These are phyloP conservation scores for Sphaerophoria rueppellii DNA, from an alignment of 2,888 invertebrate species.

Conservation along the genomic window DNA sequence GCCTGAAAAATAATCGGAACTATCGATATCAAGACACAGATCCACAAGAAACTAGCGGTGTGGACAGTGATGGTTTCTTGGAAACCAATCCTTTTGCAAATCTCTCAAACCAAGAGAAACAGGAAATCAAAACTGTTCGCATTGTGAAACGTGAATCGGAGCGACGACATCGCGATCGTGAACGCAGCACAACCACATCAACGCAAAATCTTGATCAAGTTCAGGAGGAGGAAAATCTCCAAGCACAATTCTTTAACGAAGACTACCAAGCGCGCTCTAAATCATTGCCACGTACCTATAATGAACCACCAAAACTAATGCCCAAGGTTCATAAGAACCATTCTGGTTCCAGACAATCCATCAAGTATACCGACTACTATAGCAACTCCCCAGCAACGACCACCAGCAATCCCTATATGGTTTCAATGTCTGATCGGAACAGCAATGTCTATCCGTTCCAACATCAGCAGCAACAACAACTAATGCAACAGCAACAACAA, in stretches of 20 bases:
- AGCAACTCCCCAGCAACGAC: slow-evolving; percentile 59
- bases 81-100: slow-evolving; percentile 83
- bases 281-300: slow-evolving; percentile 83
- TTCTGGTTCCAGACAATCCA: slow-evolving; percentile 74
- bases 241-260: slow-evolving; percentile 57
- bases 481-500: not conserved
- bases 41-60: slow-evolving; percentile 80
- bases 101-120: slow-evolving; percentile 89
- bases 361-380: slow-evolving; percentile 76
- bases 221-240: slow-evolving; percentile 80
- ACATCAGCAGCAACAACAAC: slow-evolving; percentile 60
- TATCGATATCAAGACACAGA: slow-evolving; percentile 80
- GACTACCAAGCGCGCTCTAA: slow-evolving; percentile 82
- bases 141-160: slow-evolving; percentile 96
- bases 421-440: slow-evolving; percentile 79
- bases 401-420: slow-evolving; percentile 70
- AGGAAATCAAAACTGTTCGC: slow-evolving; percentile 95
- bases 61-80: slow-evolving; percentile 81
- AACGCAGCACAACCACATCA: slow-evolving; percentile 84
- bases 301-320: slow-evolving; percentile 77
- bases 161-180: slow-evolving; percentile 90
- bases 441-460: slow-evolving; percentile 78
- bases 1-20: slow-evolving; percentile 71
- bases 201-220: slow-evolving; percentile 82
- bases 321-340: slow-evolving; percentile 74